Conservation (phyloP, 2,888 invertebrate species). For the Andrena trimmerana region DNA sequence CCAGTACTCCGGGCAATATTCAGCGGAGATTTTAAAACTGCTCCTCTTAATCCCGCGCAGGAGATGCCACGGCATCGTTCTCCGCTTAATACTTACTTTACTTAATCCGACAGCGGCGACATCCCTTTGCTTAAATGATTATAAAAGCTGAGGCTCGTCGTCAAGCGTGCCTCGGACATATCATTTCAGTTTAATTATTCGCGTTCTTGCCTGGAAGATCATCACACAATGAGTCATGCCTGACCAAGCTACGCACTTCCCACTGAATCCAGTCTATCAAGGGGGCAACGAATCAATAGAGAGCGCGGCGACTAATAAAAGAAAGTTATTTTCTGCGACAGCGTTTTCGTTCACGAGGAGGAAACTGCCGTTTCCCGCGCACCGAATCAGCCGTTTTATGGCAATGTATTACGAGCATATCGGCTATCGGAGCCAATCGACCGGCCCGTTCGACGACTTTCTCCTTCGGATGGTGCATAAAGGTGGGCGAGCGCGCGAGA, state of each 20-base stretch:
- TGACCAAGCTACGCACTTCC: not conserved
- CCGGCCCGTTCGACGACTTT: constrained; percentile 33
- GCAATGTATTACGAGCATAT: constrained; percentile 43
- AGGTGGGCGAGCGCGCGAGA: constrained; percentile 9
- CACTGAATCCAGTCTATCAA: not conserved
- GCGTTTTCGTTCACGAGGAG: constrained; percentile 16
- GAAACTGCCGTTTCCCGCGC: constrained; percentile 24
- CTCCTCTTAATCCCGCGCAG: constrained; percentile 20
- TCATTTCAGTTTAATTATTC: not conserved
- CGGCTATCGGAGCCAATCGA: constrained; percentile 34
- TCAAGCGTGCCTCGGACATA: not conserved
- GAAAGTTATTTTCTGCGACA: constrained; percentile 33
- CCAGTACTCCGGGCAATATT: constrained; percentile 24
- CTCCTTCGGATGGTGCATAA: constrained; percentile 13
- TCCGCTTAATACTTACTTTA: not conserved
- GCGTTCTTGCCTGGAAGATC: no score
- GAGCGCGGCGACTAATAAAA: constrained; percentile 24
- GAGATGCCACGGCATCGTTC: not conserved
- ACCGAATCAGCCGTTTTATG: constrained; percentile 45
- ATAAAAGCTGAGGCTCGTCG: constrained; percentile 8
- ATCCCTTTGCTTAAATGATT: constrained; percentile 7
- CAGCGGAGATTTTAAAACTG: constrained; percentile 32
- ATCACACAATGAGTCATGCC: no score
- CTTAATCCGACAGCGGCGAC: constrained; percentile 26
- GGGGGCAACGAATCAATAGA: constrained; percentile 1